Evolutionary conservation across 2,797 vertebrate species (phyloP).

Genomic region (Malurus leucopterus): DNA sequence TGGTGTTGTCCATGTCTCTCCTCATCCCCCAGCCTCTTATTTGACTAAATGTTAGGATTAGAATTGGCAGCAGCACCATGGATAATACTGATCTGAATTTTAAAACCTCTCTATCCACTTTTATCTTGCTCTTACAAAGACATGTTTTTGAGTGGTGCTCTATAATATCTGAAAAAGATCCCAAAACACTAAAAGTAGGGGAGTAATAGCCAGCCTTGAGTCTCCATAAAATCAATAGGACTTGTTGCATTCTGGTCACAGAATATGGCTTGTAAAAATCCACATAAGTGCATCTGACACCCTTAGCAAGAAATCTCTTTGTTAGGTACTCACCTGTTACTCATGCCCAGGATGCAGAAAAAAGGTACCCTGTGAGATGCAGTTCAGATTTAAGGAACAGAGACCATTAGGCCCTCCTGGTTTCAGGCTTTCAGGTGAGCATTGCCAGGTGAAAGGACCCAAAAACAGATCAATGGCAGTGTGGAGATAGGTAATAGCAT

Average conservation of each 20-base stretch:
- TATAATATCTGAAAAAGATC: rapidly evolving
- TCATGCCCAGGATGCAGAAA: not conserved
- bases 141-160: not conserved
- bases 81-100: not conserved
- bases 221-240: not conserved
- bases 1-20: not conserved
- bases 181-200: not conserved
- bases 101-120: not conserved
- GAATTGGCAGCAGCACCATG: not conserved
- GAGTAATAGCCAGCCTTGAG: not conserved
- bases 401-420: not conserved
- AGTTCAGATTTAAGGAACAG: not conserved
- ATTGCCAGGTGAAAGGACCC: not conserved
- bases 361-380: not conserved
- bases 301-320: not conserved
- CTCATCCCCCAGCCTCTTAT: not conserved
- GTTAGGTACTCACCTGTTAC: rapidly evolving
- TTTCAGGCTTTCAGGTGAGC: not conserved
- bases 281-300: not conserved
- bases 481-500: not conserved
- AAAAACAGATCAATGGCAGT: not conserved
- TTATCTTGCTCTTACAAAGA: not conserved
- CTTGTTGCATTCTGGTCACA: not conserved
- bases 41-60: not conserved
- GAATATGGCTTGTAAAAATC: not conserved